Evolutionary conservation across 1,140 invertebrate species (phyloP).

Genomic region (Trichonephila clavata): DNA sequence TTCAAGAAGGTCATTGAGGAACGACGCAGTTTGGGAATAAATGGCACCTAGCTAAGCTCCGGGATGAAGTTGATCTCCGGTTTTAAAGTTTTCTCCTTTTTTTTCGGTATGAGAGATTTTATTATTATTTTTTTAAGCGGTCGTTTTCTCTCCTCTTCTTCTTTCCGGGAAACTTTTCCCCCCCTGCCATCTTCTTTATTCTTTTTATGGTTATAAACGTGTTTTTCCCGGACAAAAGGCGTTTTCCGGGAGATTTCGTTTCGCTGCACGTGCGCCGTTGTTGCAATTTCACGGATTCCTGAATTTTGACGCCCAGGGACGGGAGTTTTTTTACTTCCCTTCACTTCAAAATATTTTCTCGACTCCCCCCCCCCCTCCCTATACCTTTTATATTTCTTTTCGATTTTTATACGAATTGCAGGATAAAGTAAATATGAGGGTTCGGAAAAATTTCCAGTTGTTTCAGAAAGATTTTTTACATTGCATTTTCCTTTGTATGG

Average conservation of each 20-base stretch:
- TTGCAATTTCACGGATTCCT: slow-evolving; percentile 61
- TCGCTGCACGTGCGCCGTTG: slow-evolving; percentile 6
- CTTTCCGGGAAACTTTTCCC: not conserved
- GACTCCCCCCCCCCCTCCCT: not conserved
- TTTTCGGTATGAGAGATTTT: not conserved
- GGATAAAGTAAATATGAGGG: not conserved
- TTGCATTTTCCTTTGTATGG: no score
- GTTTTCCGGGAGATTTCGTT: slow-evolving; percentile 57
- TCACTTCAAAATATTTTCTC: no score
- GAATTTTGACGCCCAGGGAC: slow-evolving; percentile 14
- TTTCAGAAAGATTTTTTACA: no score
- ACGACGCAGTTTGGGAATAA: slow-evolving; percentile 61
- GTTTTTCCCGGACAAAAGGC: slow-evolving; percentile 21
- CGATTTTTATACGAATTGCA: slow-evolving; percentile 9
- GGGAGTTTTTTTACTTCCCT: not conserved
- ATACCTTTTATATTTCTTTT: not conserved
- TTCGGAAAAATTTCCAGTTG: not conserved
- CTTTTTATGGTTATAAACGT: slow-evolving; percentile 45
- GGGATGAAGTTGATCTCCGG: slow-evolving; percentile 55
- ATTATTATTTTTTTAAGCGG: slow-evolving; percentile 5
- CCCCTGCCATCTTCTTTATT: not conserved
- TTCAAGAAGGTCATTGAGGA: slow-evolving; percentile 28
- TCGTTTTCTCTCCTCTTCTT: not conserved
- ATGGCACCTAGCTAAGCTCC: slow-evolving; percentile 53
- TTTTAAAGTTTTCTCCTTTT: slow-evolving; percentile 34